phyloP scores from a whole-genome alignment of 2,888 invertebrate genomes.

The Halictus quadricinctus region DNA sequence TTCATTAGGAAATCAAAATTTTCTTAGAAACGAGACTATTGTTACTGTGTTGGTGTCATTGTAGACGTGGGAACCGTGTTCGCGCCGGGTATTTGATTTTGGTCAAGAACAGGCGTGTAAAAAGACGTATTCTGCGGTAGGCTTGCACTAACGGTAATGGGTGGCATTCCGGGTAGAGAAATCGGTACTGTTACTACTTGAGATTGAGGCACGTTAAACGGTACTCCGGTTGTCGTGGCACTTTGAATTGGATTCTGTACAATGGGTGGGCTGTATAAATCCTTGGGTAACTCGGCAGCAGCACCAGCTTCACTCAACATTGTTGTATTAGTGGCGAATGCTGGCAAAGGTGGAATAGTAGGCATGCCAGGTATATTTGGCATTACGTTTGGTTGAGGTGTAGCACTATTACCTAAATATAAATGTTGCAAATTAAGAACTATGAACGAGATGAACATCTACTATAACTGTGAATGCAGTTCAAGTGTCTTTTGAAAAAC shows the following conservation, averaged over 20 bases:
- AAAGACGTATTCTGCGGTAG: slow-evolving; percentile 83
- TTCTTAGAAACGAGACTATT: slow-evolving; percentile 15
- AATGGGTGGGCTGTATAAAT: slow-evolving; percentile 52
- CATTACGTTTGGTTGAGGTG: slow-evolving; percentile 68
- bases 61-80: slow-evolving; percentile 63
- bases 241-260: slow-evolving; percentile 70
- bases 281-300: slow-evolving; percentile 53
- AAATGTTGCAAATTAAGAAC: background rate
- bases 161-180: slow-evolving; percentile 90
- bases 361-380: slow-evolving; percentile 81
- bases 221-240: slow-evolving; percentile 76
- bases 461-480: background rate
- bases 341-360: slow-evolving; percentile 70
- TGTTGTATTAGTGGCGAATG: slow-evolving; percentile 51
- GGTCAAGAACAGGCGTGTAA: slow-evolving; percentile 74
- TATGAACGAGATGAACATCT: background rate
- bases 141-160: slow-evolving; percentile 90
- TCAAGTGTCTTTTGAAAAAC: background rate
- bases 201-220: slow-evolving; percentile 73
- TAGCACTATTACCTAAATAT: slow-evolving; percentile 47
- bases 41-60: slow-evolving; percentile 73
- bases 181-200: slow-evolving; percentile 86
- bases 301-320: slow-evolving; percentile 32
- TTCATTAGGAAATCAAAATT: slow-evolving; percentile 51
- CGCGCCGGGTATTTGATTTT: slow-evolving; percentile 66